Conservation (phyloP, 53 echinoderm and acorn worm genomes). For the Holothuria scabra region DNA sequence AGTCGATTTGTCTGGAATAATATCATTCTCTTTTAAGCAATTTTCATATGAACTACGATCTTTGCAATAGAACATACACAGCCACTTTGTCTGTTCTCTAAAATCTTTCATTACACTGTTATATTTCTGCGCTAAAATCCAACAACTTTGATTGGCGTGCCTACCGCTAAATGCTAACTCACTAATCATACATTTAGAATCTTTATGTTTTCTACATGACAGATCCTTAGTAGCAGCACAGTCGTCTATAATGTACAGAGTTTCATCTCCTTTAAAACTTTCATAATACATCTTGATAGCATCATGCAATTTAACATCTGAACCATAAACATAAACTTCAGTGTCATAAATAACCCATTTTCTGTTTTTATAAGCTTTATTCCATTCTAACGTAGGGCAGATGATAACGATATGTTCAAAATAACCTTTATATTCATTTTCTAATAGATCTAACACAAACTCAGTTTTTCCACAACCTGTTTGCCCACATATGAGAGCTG, state of each 20-base stretch:
- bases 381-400: background rate
- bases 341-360: background rate
- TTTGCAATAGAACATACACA: no score
- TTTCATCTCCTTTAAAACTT: constrained; percentile 1
- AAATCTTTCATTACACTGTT: no score
- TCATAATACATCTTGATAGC: no score
- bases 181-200: background rate
- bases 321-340: background rate
- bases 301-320: background rate
- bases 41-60: no score
- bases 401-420: constrained; percentile 2
- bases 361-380: background rate
- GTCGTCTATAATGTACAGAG: background rate
- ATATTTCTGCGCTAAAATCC: no score
- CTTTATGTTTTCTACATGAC: background rate
- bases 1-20: no score
- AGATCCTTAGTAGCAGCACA: background rate
- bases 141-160: no score
- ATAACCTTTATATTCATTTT: background rate
- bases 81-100: no score
- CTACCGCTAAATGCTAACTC: background rate
- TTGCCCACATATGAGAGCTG: background rate
- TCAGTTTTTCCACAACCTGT: background rate
- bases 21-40: no score
- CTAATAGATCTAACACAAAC: no score